These are phyloP conservation scores for Dryobota labecula DNA, from an alignment of 2,888 invertebrate genomes.

Conservation along the genomic window DNA sequence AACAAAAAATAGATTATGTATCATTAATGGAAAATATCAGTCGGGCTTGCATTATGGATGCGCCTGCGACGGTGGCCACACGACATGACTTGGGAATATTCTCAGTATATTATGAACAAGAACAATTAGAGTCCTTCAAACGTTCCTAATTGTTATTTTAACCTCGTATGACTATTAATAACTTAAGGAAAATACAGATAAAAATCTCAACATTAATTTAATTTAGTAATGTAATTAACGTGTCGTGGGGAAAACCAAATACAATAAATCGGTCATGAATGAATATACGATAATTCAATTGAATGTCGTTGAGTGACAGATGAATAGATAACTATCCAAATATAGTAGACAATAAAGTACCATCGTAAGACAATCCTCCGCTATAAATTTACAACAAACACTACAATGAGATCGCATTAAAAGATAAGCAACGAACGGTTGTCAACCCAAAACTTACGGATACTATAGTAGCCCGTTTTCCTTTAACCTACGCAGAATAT, in stretches of 20 bases:
- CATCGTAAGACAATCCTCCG: constrained; percentile 53
- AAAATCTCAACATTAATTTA: constrained; percentile 18
- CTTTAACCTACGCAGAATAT: constrained; percentile 52
- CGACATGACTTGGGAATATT: constrained; percentile 7
- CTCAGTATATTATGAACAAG: constrained; percentile 18
- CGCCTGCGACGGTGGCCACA: constrained; percentile 64
- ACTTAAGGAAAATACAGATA: constrained; percentile 2
- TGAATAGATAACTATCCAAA: constrained; percentile 57
- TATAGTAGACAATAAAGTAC: constrained; percentile 54
- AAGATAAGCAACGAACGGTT: constrained; percentile 52
- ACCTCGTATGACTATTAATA: neutral
- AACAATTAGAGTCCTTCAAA: neutral
- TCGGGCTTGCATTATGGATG: constrained; percentile 79
- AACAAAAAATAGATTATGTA: constrained; percentile 81
- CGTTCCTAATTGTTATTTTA: constrained; percentile 15
- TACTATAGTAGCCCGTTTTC: constrained; percentile 45
- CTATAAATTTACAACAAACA: constrained; percentile 57
- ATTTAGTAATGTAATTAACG: constrained; percentile 27
- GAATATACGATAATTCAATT: constrained; percentile 50
- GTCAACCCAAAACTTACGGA: constrained; percentile 23
- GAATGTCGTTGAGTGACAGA: constrained; percentile 42
- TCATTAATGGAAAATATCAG: constrained; percentile 81
- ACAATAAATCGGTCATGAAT: constrained; percentile 49
- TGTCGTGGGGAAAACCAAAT: constrained; percentile 18
- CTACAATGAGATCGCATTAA: constrained; percentile 57